Percentiles rank a stretch among this genome's conserved stretches.
Evolutionary conservation across 2,113 vertebrate genomes (phyloP).

Genomic region (Hippocampus comes): DNA sequence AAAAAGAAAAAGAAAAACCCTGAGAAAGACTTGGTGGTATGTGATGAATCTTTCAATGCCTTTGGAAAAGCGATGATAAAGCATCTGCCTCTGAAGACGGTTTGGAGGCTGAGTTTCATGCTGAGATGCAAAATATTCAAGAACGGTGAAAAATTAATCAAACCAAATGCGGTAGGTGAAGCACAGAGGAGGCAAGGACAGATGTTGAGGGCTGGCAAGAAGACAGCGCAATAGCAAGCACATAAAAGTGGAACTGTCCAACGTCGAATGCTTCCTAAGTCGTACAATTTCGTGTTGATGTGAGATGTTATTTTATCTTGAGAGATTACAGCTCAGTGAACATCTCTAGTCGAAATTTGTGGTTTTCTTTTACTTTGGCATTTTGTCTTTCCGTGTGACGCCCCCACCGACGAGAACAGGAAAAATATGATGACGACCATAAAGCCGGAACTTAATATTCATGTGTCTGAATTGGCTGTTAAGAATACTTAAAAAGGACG

Average conservation of each 20-base stretch:
- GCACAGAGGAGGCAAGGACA: neutral
- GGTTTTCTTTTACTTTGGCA: neutral
- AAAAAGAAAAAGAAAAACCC: neutral
- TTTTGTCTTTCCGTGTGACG: neutral
- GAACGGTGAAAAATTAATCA: neutral
- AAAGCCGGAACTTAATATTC: neutral
- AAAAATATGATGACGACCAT: no score
- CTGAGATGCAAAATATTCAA: neutral
- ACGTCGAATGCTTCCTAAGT: neutral
- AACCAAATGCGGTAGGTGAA: neutral
- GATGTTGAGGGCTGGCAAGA: neutral
- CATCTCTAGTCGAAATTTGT: neutral
- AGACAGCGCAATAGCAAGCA: neutral
- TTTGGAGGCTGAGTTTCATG: neutral
- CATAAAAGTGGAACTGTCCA: neutral
- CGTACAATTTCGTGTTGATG: neutral
- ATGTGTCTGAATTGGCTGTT: neutral
- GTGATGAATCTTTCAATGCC: constrained; percentile 10
- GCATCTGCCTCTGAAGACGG: constrained; percentile 1
- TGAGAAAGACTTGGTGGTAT: neutral
- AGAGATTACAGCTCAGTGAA: neutral
- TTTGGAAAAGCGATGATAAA: constrained; percentile 13
- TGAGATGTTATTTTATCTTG: neutral
- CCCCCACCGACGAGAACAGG: neutral
- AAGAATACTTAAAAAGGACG: no score